These are phyloP conservation scores for Atrina japonica DNA, from an alignment of 2,888 invertebrate genomes.

Conservation along the genomic window DNA sequence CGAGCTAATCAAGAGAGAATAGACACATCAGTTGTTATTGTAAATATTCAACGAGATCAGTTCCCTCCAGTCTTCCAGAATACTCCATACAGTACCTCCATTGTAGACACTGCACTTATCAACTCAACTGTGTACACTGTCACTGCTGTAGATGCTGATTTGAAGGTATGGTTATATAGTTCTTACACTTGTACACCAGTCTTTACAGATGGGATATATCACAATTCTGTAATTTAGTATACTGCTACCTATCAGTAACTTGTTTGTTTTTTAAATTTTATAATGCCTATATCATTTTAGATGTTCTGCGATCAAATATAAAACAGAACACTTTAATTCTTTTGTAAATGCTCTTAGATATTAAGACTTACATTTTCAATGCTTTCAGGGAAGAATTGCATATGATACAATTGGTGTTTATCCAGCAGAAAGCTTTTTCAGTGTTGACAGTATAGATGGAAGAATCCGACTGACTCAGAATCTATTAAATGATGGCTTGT, in stretches of 20 bases:
- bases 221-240: constrained; percentile 4
- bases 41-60: constrained; percentile 62
- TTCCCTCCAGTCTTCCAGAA: constrained; percentile 64
- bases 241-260: background rate
- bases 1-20: constrained; percentile 61
- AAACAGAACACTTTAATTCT: no score
- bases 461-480: constrained; percentile 42
- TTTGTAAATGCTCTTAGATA: no score
- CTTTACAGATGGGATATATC: background rate
- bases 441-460: constrained; percentile 58
- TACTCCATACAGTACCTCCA: constrained; percentile 50
- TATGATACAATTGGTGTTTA: constrained; percentile 67
- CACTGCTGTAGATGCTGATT: constrained; percentile 62
- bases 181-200: no score
- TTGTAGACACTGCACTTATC: constrained; percentile 59
- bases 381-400: constrained; percentile 66
- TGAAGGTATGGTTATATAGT: constrained; percentile 53
- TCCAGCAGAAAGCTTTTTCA: constrained; percentile 70
- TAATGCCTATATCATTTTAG: no score
- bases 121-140: constrained; percentile 61
- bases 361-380: no score
- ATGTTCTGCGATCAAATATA: no score
- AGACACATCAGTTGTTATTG: constrained; percentile 54
- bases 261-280: background rate
- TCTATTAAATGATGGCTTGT: constrained; percentile 60